A percentile compares a stretch with the other conserved stretches of the same genome.
These are phyloP conservation scores for Drosophila eohydei DNA, from an alignment of 2,888 invertebrate genomes.

Conservation along the genomic window DNA sequence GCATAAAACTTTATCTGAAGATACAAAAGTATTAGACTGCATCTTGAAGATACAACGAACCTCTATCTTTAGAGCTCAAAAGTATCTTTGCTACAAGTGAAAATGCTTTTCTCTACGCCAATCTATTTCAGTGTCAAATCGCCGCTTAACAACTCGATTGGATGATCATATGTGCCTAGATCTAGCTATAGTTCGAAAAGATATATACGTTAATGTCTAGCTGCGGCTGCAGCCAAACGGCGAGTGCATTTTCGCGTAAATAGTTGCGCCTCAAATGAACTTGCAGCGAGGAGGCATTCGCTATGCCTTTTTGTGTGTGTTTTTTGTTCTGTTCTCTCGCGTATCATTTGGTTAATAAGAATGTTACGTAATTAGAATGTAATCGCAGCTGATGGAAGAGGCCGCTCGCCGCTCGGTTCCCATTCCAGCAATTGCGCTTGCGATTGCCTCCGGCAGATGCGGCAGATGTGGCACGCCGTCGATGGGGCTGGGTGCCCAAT, in stretches of 20 bases:
- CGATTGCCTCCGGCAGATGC: not conserved
- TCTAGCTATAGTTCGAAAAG: too few species aligned
- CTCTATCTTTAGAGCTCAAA: too few species aligned
- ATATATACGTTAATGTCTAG: too few species aligned
- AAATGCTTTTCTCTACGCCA: too few species aligned
- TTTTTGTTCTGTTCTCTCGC: constrained; percentile 16
- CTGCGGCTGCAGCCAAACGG: too few species aligned
- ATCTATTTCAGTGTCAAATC: too few species aligned
- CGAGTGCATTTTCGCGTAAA: constrained; percentile 27
- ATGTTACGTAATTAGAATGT: constrained; percentile 66
- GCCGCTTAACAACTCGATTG: too few species aligned
- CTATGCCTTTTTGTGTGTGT: not conserved
- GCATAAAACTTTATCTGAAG: too few species aligned
- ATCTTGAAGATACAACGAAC: too few species aligned
- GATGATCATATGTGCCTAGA: too few species aligned
- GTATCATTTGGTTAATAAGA: constrained; percentile 65
- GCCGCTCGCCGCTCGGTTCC: not conserved
- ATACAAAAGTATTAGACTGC: too few species aligned
- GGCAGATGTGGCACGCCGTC: constrained; percentile 1
- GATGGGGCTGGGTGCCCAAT: constrained; percentile 42
- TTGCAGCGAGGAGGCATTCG: constrained; percentile 1
- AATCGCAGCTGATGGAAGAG: constrained; percentile 52
- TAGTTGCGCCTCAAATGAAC: constrained; percentile 18
- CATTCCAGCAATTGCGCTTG: not conserved
- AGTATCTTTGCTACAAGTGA: too few species aligned